A percentile compares a stretch with the other conserved stretches of the same genome.
Evolutionary conservation across 2,113 vertebrate species (phyloP).

Genomic region (Notothenia rossii): DNA sequence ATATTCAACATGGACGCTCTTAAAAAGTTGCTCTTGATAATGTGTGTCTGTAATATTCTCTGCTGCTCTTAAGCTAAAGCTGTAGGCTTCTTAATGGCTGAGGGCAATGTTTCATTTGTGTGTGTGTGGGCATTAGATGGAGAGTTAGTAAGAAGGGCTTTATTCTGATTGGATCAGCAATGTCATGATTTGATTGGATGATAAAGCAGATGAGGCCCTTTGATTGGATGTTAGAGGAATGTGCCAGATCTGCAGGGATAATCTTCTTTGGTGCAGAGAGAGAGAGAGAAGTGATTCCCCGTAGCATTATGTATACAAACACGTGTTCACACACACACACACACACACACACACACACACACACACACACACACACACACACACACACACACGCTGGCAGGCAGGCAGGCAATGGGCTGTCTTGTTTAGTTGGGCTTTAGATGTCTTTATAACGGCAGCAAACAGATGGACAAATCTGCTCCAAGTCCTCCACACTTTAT

Average conservation of each 20-base stretch:
- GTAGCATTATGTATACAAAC: not conserved
- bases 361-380: not conserved
- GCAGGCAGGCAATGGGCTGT: conserved; percentile 7
- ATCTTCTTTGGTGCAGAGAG: conserved; percentile 54
- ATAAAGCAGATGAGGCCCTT: conserved; percentile 24
- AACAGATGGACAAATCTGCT: not conserved
- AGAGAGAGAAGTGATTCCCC: conserved; percentile 33
- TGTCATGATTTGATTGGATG: conserved; percentile 60
- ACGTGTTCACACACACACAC: conserved; percentile 6
- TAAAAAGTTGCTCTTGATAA: not conserved
- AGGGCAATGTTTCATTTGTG: not conserved
- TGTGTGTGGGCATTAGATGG: not conserved
- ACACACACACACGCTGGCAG: not conserved
- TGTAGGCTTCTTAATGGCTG: conserved; percentile 36
- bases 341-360: conserved; percentile 14
- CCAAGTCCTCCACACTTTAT: not conserved
- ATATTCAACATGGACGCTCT: not conserved
- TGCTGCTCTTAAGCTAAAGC: conserved; percentile 41
- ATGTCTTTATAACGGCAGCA: conserved; percentile 13
- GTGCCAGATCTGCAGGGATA: conserved; percentile 50
- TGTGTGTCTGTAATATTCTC: not conserved
- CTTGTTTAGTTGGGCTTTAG: not conserved
- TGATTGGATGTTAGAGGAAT: conserved; percentile 54
- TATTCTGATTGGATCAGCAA: conserved; percentile 55
- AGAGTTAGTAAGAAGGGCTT: conserved; percentile 32